These are phyloP conservation scores for Halocynthia aurantium DNA, from an alignment of 23 tunicate genomes.

Conservation along the genomic window DNA sequence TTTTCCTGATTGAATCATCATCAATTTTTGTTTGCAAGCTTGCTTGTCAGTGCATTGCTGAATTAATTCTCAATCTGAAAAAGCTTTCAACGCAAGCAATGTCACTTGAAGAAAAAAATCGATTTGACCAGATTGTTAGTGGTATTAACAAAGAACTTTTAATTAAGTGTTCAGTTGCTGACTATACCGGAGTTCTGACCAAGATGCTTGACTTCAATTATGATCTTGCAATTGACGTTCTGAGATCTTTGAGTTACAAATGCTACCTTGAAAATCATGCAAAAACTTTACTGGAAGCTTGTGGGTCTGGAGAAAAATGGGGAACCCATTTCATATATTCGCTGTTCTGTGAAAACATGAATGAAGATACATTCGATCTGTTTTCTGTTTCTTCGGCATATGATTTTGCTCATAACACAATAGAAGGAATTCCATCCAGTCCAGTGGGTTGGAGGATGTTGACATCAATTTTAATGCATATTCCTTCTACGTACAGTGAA, in stretches of 20 bases:
- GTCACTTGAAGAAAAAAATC: not conserved
- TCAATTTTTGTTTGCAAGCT: constrained; percentile 17
- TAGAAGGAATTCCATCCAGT: not conserved
- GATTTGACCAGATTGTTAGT: too few relatives aligned
- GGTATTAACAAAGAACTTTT: not conserved
- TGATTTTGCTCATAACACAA: not conserved
- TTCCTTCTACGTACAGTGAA: not conserved
- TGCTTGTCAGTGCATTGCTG: constrained; percentile 13
- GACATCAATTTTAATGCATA: constrained; percentile 5
- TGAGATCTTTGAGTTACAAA: too few relatives aligned
- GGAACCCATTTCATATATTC: not conserved
- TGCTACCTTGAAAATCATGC: too few relatives aligned
- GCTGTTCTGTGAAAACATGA: not conserved
- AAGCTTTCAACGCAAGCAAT: not conserved
- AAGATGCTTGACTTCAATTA: too few relatives aligned
- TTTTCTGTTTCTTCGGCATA: not conserved
- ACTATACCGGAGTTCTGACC: too few relatives aligned
- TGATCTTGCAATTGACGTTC: too few relatives aligned
- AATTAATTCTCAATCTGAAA: not conserved
- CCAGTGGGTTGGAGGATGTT: constrained; percentile 19
- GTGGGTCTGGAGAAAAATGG: not conserved
- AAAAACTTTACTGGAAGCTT: not conserved
- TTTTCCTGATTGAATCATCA: not conserved
- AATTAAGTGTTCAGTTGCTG: not conserved
- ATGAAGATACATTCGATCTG: not conserved